phyloP scores from a whole-genome alignment of 2,113 vertebrate species.

The Cairina moschata region DNA sequence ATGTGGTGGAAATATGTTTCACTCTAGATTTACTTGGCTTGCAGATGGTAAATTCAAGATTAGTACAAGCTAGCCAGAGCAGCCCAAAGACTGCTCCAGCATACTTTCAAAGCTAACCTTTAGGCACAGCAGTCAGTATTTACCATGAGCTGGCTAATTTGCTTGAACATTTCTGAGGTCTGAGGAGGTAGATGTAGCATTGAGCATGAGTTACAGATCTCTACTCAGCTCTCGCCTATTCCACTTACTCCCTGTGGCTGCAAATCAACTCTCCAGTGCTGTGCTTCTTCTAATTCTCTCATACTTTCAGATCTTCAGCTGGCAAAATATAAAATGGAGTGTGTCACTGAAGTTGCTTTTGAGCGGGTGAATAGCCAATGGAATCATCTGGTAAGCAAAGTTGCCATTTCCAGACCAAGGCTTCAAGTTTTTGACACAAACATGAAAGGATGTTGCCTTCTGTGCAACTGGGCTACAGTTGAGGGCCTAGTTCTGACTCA shows the following conservation, averaged over 20 bases:
- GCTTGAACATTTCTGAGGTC: background rate
- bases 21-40: background rate
- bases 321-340: background rate
- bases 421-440: background rate
- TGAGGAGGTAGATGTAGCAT: background rate
- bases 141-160: background rate
- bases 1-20: constrained; percentile 28
- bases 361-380: background rate
- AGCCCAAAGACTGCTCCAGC: background rate
- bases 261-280: background rate
- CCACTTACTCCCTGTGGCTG: background rate
- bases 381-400: background rate
- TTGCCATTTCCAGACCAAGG: background rate
- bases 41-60: constrained; percentile 5
- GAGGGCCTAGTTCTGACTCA: background rate
- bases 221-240: background rate
- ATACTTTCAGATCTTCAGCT: background rate
- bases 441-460: background rate
- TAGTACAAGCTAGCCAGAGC: background rate
- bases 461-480: background rate
- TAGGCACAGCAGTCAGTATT: background rate
- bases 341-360: background rate
- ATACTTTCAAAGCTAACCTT: background rate
- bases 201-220: background rate
- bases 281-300: rapidly evolving